These are phyloP conservation scores for Siderastrea siderea DNA, from an alignment of 92 coral and sea anemone species.

Conservation along the genomic window DNA sequence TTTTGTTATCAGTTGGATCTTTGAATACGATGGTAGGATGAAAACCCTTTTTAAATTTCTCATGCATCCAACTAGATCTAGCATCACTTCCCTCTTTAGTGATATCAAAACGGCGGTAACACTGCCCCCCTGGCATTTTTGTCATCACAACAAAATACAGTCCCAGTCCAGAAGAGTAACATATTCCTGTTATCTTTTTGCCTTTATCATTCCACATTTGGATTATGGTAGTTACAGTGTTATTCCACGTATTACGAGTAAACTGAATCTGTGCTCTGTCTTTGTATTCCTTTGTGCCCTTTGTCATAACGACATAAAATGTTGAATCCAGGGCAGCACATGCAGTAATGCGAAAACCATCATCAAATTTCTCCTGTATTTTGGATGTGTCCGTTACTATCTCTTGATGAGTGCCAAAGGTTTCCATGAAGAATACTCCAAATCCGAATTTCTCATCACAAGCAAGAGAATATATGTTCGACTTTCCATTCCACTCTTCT, in stretches of 20 bases:
- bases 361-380: not conserved
- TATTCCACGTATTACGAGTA: not conserved
- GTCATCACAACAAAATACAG: constrained; percentile 13
- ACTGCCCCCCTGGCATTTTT: not conserved
- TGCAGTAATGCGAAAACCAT: not conserved
- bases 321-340: constrained; percentile 6
- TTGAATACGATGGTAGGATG: not conserved
- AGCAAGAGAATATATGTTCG: constrained; percentile 1
- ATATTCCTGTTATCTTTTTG: not conserved
- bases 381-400: not conserved
- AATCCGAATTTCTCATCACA: constrained; percentile 2
- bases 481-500: not conserved
- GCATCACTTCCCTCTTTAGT: not conserved
- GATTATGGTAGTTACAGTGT: too few relatives aligned
- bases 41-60: not conserved
- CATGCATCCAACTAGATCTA: not conserved
- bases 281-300: not conserved
- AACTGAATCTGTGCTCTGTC: not conserved
- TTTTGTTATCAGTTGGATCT: not conserved
- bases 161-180: not conserved
- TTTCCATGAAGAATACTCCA: not conserved
- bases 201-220: not conserved
- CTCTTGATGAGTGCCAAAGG: not conserved
- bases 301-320: constrained; percentile 4
- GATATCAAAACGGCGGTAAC: not conserved